Evolutionary conservation across 1,140 invertebrate genomes (phyloP).

Genomic region (Conus betulinus): DNA sequence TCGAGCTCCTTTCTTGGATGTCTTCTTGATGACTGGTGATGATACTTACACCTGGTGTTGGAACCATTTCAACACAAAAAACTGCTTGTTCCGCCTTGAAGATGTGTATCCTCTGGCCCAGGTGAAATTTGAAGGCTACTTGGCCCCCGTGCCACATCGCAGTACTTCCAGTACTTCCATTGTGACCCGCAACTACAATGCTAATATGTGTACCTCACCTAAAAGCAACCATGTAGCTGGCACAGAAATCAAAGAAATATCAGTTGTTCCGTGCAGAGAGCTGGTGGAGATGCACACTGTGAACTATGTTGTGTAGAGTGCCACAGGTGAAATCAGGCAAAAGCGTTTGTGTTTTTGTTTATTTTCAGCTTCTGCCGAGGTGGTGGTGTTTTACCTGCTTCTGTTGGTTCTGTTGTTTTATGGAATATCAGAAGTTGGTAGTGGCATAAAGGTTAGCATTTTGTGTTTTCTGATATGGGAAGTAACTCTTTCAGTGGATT

Average conservation of each 20-base stretch:
- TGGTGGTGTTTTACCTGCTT: no score
- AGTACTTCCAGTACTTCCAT: background rate
- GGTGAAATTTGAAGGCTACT: slow-evolving; percentile 12
- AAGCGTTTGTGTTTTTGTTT: no score
- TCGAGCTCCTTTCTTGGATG: slow-evolving; percentile 35
- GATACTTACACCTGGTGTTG: slow-evolving; percentile 18
- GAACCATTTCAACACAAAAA: background rate
- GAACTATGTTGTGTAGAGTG: background rate
- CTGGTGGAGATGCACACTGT: slow-evolving; percentile 7
- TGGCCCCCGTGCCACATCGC: slow-evolving; percentile 23
- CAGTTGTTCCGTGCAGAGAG: background rate
- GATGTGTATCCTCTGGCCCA: slow-evolving; percentile 15
- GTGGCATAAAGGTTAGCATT: no score
- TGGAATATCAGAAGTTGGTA: no score
- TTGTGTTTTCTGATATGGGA: no score
- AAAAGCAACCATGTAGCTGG: background rate
- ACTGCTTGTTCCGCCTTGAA: background rate
- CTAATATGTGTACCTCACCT: background rate
- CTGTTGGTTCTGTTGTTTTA: no score
- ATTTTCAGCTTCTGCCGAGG: no score
- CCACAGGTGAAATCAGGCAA: no score
- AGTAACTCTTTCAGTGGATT: no score
- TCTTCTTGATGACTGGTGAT: slow-evolving; percentile 32
- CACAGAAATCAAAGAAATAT: background rate
- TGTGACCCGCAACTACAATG: background rate